Evolutionary conservation across 2,888 invertebrate species (phyloP), one percentile per base, ranked within the genome.

Genomic region (Pollenia labialis): DNA sequence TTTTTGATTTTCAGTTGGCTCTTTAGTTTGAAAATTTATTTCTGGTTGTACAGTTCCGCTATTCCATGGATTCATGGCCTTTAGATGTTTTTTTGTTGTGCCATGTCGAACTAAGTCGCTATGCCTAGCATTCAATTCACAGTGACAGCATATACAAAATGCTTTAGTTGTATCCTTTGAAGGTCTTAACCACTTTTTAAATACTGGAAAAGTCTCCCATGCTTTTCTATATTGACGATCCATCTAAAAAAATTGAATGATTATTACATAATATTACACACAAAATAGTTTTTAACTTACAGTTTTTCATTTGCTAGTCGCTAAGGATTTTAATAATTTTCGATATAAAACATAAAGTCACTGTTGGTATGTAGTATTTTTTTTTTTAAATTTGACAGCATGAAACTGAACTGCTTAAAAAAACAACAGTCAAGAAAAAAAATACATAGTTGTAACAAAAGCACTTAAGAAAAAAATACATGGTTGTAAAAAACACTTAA

Each of bases 121-220:
- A 60, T 60, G 60, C 60, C 32, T 60, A 40, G 60, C 60, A 32
- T 60, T 60, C 18, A 60, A 60, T 40, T 60, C 60, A 40, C 60
- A 60, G 18, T 32, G 40, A 32, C 60, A 60, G 18, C 60, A 60
- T 60, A 60, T 60, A 60, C 40, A 60, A 60, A 60, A 32, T 40
- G 60, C 60, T 40, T 60, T 60, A 60, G 64, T 64, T 40, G 44
- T 16, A 46, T 64, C 46, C 16, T 64, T 64, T n/a, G 44, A 40
- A 64, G 64, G 64, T 64, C 64, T 64, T 64, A 64, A 46, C 64
- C 44, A 44, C 64, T 64, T 64, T 64, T 64, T 64, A 64, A 64
- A 64, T 46, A 64, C 46, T 64, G 64, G 64, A 16, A 46, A 40
- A 32, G 32, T 60, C 40, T 60, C 60, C 60, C 60, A 40, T 14